Percentiles rank a stretch among this genome's conserved stretches.
These are phyloP conservation scores for Columba janthina DNA, from an alignment of 2,113 vertebrate genomes.

Conservation along the genomic window DNA sequence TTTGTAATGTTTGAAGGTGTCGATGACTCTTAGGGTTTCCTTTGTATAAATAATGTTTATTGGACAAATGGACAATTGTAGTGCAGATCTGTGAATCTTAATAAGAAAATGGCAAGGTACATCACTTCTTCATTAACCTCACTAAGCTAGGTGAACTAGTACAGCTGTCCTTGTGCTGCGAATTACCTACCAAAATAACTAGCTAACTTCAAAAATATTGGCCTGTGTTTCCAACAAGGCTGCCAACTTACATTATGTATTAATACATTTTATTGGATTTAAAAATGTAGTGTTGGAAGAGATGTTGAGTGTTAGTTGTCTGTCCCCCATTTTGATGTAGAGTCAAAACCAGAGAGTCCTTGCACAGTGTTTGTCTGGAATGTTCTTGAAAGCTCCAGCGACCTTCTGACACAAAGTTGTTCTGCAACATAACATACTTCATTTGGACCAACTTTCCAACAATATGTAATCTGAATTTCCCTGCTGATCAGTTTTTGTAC, in stretches of 20 bases:
- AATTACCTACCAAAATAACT: not conserved
- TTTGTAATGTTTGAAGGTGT: not conserved
- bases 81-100: not conserved
- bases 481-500: conserved; percentile 50
- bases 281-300: not conserved
- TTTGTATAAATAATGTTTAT: not conserved
- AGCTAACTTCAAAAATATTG: not conserved
- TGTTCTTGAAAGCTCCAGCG: not conserved
- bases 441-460: conserved; percentile 46
- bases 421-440: conserved; percentile 1
- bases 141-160: not conserved
- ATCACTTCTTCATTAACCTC: not conserved
- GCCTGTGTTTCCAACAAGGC: not conserved
- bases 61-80: not conserved
- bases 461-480: conserved; percentile 57
- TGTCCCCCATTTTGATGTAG: not conserved
- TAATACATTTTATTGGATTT: not conserved
- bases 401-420: not conserved
- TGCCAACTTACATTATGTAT: not conserved
- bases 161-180: not conserved
- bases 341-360: not conserved
- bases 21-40: not conserved
- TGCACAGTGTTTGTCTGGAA: not conserved
- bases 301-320: not conserved
- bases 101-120: not conserved